phyloP scores from a whole-genome alignment of 2,113 vertebrate species.

The Vombatus ursinus region DNA sequence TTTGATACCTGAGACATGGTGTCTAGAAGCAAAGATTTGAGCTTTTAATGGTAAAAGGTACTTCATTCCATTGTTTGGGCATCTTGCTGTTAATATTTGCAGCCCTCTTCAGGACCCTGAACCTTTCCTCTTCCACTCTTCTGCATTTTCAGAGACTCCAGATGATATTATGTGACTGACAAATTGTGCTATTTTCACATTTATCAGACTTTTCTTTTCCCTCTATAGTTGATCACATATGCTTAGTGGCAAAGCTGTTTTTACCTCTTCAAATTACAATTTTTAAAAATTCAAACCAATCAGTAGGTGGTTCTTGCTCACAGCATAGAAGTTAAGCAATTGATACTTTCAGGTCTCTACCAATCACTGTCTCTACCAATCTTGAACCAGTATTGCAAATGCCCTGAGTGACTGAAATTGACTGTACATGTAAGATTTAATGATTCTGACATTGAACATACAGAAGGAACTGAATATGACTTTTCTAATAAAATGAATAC shows the following conservation, averaged over 20 bases:
- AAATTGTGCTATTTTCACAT: background rate
- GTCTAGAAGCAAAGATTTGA: background rate
- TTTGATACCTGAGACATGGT: background rate
- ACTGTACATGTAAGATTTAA: background rate
- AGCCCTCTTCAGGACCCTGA: background rate
- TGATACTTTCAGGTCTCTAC: background rate
- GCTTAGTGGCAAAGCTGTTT: background rate
- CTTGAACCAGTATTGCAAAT: background rate
- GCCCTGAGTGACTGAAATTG: background rate
- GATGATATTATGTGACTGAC: background rate
- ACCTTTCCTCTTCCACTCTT: background rate
- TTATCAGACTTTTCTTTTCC: background rate
- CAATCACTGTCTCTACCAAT: background rate
- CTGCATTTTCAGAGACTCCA: background rate
- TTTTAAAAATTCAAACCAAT: background rate
- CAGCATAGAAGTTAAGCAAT: background rate
- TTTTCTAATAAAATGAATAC: background rate
- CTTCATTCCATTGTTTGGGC: background rate
- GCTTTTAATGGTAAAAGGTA: background rate
- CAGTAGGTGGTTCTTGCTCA: background rate
- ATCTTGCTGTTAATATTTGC: background rate
- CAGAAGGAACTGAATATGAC: background rate
- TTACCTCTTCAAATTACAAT: background rate
- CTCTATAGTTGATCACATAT: background rate
- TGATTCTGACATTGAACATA: background rate